Evolutionary conservation across 2,888 invertebrate species (phyloP).

Genomic region (Cantharis lateralis): DNA sequence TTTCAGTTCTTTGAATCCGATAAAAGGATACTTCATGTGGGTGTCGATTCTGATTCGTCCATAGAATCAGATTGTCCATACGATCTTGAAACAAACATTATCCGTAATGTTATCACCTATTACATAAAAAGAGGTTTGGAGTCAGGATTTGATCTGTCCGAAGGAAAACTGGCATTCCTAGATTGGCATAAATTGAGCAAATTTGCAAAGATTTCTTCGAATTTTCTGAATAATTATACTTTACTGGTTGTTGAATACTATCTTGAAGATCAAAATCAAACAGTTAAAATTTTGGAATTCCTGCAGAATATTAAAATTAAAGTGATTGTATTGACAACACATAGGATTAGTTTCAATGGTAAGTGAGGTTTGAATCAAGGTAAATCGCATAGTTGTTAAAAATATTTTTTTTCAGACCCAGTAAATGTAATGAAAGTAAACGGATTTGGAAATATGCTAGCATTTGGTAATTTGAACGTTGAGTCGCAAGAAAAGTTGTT

Average conservation of each 20-base stretch:
- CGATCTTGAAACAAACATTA: conserved; percentile 13
- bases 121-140: not conserved
- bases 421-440: not conserved
- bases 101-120: conserved; percentile 8
- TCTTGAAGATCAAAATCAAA: not conserved
- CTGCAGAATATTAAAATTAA: not conserved
- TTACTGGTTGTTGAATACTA: conserved; percentile 12
- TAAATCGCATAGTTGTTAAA: too few species aligned
- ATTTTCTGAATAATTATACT: not conserved
- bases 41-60: not conserved
- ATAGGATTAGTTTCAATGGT: not conserved
- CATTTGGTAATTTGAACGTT: conserved; percentile 6
- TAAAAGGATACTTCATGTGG: conserved; percentile 6
- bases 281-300: not conserved
- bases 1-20: not conserved
- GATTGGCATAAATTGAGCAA: conserved; percentile 1
- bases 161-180: not conserved
- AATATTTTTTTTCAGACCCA: not conserved
- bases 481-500: conserved; percentile 4
- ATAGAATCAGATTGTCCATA: too few species aligned
- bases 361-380: not conserved
- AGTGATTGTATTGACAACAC: conserved; percentile 5
- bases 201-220: not conserved
- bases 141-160: not conserved
- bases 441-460: conserved; percentile 8